Evolutionary conservation across 37 sponge, comb jelly and placozoan genomes (phyloP).

Genomic region (Trichoplax adhaerens): DNA sequence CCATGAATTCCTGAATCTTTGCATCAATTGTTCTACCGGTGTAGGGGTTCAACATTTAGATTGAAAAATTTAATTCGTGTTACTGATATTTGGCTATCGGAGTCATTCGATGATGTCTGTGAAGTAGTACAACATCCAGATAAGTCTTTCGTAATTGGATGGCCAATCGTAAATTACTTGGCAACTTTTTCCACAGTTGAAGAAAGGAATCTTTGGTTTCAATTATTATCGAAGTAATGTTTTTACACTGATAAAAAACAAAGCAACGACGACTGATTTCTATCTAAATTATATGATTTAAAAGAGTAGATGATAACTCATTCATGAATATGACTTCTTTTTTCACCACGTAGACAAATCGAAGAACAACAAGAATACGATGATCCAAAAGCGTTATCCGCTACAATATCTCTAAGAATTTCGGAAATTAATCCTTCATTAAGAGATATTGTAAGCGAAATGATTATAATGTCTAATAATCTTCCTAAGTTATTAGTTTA

Average conservation of each 20-base stretch:
- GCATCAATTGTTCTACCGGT: neutral
- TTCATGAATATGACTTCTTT: neutral
- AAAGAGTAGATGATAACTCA: neutral
- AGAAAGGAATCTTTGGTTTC: slow-evolving; percentile 29
- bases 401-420: neutral
- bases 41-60: slow-evolving; percentile 7
- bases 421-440: no score
- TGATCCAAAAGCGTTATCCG: slow-evolving; percentile 4
- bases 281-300: neutral
- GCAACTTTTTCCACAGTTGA: slow-evolving; percentile 27
- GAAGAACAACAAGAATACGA: slow-evolving; percentile 3
- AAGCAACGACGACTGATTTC: neutral
- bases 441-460: no score
- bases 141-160: slow-evolving; percentile 36
- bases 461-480: no score
- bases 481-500: no score
- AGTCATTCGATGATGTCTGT: slow-evolving; percentile 8
- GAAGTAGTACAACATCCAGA: neutral
- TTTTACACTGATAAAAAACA: neutral
- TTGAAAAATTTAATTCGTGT: slow-evolving; percentile 31
- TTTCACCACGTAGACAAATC: neutral
- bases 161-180: slow-evolving; percentile 33
- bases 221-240: slow-evolving; percentile 18
- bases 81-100: slow-evolving; percentile 47
- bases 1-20: no score